A percentile compares a stretch with the other conserved stretches of the same genome.
Conservation (phyloP, 2,797 vertebrate species). For the Periparus ater region DNA sequence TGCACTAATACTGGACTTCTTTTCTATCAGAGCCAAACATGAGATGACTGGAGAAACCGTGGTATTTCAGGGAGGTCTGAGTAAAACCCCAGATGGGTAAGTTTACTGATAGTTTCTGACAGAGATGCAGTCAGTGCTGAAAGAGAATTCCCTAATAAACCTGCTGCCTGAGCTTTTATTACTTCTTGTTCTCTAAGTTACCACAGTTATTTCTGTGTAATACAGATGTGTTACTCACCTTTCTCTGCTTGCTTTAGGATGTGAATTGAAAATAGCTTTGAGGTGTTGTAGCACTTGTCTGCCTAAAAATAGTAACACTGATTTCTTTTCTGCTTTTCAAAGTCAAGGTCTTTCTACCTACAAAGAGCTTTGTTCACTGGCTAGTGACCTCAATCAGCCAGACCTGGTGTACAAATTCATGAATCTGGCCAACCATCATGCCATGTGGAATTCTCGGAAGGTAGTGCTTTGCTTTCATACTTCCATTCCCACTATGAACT, state of each 20-base stretch:
- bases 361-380: conserved; percentile 96
- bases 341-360: conserved; percentile 96
- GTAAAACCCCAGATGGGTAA: conserved; percentile 97
- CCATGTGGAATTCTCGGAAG: conserved; percentile 99
- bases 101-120: not conserved
- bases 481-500: not conserved
- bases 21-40: conserved; percentile 84
- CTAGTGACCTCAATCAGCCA: conserved; percentile 97
- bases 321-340: conserved; percentile 54
- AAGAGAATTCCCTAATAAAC: not conserved
- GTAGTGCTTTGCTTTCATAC: conserved; percentile 71
- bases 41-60: conserved; percentile 91
- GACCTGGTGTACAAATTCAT: conserved; percentile 99
- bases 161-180: not conserved
- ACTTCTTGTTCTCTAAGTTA: not conserved
- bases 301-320: not conserved
- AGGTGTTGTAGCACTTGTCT: not conserved
- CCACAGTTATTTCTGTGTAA: not conserved
- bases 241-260: not conserved
- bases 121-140: not conserved
- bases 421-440: conserved; percentile 98
- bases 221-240: not conserved
- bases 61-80: conserved; percentile 93
- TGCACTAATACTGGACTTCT: conserved; percentile 3
- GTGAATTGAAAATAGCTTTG: not conserved